phyloP scores from a whole-genome alignment of 2,113 vertebrate species.

The Sorex araneus region DNA sequence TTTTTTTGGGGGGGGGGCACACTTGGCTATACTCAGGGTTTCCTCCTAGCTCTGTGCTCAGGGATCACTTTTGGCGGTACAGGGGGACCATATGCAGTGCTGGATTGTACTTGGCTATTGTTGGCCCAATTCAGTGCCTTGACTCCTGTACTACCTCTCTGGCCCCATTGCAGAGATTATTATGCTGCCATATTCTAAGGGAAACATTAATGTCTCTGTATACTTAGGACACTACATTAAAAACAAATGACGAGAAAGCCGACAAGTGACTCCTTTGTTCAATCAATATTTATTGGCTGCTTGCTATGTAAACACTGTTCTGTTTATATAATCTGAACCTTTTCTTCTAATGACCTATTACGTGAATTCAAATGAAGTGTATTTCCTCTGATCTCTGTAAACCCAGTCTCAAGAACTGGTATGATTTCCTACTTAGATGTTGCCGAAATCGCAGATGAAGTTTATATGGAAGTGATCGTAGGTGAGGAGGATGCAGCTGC shows the following conservation, averaged over 20 bases:
- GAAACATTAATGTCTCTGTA: slow-evolving; percentile 51
- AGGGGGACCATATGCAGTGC: too few species aligned
- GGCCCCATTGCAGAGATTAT: neutral
- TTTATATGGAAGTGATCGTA: slow-evolving; percentile 98
- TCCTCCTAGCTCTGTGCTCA: too few species aligned
- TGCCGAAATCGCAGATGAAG: slow-evolving; percentile 95
- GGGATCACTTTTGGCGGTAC: too few species aligned
- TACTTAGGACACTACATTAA: slow-evolving; percentile 58
- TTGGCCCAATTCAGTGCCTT: too few species aligned
- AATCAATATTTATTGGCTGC: slow-evolving; percentile 47
- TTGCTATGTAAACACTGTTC: slow-evolving; percentile 51
- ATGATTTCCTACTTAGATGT: slow-evolving; percentile 91
- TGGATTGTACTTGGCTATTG: too few species aligned
- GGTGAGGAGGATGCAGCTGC: slow-evolving; percentile 92
- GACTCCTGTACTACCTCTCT: too few species aligned
- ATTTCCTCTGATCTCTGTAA: slow-evolving; percentile 59
- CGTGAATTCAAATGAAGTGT: slow-evolving; percentile 55
- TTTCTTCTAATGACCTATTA: slow-evolving; percentile 59
- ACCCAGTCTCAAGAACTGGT: slow-evolving; percentile 50
- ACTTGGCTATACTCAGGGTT: too few species aligned
- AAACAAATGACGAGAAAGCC: slow-evolving; percentile 55
- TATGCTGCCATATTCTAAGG: neutral
- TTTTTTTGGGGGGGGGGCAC: too few species aligned
- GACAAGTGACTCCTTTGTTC: slow-evolving; percentile 62
- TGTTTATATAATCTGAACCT: slow-evolving; percentile 45